These are phyloP conservation scores for Thalassarche chlororhynchos DNA, from an alignment of 2,113 vertebrate species.

Conservation along the genomic window DNA sequence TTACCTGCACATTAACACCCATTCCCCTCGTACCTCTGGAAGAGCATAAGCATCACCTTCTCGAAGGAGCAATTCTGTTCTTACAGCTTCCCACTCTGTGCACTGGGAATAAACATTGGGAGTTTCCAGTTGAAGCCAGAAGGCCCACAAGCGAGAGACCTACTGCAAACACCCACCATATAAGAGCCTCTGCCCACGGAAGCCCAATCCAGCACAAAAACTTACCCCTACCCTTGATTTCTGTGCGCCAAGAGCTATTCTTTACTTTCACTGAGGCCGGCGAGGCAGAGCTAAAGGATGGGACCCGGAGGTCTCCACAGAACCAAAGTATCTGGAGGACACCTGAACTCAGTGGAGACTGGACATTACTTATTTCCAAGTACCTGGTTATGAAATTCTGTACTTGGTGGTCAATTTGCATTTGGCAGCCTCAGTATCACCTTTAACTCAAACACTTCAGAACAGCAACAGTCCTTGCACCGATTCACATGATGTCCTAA, in stretches of 20 bases:
- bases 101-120: background rate
- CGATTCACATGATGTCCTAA: background rate
- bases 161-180: background rate
- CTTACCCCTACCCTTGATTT: background rate
- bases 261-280: background rate
- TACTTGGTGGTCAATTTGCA: background rate
- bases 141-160: background rate
- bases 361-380: background rate
- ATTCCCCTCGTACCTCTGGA: rapidly evolving
- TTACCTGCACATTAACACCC: background rate
- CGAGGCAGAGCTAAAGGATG: background rate
- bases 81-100: background rate
- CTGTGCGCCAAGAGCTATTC: background rate
- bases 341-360: background rate
- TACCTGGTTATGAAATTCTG: background rate
- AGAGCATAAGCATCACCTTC: background rate
- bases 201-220: background rate
- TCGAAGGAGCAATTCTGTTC: background rate
- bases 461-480: background rate
- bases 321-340: too few relatives aligned
- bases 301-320: background rate
- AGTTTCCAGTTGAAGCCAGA: background rate
- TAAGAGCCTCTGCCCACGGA: background rate
- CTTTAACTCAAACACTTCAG: background rate
- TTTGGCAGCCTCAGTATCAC: background rate